A percentile compares a stretch with the other conserved stretches of the same genome.
Conservation (phyloP, 2,113 vertebrate species). For the Tragulus kanchil region DNA sequence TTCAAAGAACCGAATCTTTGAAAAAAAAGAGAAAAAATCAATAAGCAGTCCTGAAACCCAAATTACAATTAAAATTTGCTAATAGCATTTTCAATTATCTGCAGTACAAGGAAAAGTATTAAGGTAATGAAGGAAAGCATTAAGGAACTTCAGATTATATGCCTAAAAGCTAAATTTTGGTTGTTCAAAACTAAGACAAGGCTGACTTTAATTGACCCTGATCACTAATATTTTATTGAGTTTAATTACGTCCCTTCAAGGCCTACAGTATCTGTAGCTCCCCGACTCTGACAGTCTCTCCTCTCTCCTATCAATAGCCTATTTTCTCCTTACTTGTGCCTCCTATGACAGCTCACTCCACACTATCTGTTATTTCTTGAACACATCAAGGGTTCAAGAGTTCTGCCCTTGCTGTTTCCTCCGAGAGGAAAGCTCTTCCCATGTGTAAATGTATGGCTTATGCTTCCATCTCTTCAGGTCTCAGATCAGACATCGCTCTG, state of each 20-base stretch:
- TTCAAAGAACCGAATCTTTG: conserved; percentile 94
- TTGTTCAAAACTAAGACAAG: conserved; percentile 44
- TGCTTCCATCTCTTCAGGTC: neutral
- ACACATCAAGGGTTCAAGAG: neutral
- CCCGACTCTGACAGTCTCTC: neutral
- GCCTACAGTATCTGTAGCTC: neutral
- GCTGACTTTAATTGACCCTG: neutral
- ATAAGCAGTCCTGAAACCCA: conserved; percentile 31
- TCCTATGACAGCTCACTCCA: neutral
- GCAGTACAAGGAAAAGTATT: neutral
- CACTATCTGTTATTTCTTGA: neutral
- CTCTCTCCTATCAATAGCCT: neutral
- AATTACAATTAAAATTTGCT: neutral
- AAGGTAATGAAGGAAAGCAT: neutral
- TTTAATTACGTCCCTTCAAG: neutral
- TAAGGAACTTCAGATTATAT: neutral
- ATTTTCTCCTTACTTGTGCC: neutral
- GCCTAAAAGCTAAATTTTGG: neutral
- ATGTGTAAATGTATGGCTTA: neutral
- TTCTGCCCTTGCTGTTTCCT: neutral
- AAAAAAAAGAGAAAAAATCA: conserved; percentile 47
- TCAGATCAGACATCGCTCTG: neutral
- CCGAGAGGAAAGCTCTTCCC: neutral
- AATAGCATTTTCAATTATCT: neutral
- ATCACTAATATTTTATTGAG: neutral